Evolutionary conservation across 2,113 vertebrate genomes (phyloP).

Genomic region (Corythornis vintsioides): DNA sequence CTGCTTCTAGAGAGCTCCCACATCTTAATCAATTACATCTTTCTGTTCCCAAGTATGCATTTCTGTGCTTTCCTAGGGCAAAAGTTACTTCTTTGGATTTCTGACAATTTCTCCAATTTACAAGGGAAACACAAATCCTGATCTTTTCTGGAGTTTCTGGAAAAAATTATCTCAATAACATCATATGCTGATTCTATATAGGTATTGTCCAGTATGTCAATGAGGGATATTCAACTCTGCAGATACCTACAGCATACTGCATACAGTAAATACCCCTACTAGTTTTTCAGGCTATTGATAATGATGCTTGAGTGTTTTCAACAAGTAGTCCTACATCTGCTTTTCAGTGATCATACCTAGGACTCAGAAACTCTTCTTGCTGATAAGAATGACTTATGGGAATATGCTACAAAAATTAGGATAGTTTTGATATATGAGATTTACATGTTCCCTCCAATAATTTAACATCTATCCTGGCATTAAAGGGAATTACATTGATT

Average conservation of each 20-base stretch:
- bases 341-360: not conserved
- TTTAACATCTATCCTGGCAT: not conserved
- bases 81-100: not conserved
- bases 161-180: not conserved
- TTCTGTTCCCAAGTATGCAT: not conserved
- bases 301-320: not conserved
- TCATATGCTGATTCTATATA: not conserved
- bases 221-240: not conserved
- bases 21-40: not conserved
- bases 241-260: not conserved
- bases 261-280: not conserved
- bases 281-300: not conserved
- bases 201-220: not conserved
- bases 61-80: not conserved
- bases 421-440: not conserved
- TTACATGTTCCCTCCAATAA: not conserved
- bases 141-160: not conserved
- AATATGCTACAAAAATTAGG: not conserved
- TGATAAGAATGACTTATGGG: not conserved
- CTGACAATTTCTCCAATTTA: not conserved
- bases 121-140: not conserved
- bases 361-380: not conserved
- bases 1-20: not conserved
- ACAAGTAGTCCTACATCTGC: not conserved
- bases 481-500: not conserved